These are phyloP conservation scores for Halichondria panicea DNA, from an alignment of 37 sponge, comb jelly and placozoan species.

Conservation along the genomic window DNA sequence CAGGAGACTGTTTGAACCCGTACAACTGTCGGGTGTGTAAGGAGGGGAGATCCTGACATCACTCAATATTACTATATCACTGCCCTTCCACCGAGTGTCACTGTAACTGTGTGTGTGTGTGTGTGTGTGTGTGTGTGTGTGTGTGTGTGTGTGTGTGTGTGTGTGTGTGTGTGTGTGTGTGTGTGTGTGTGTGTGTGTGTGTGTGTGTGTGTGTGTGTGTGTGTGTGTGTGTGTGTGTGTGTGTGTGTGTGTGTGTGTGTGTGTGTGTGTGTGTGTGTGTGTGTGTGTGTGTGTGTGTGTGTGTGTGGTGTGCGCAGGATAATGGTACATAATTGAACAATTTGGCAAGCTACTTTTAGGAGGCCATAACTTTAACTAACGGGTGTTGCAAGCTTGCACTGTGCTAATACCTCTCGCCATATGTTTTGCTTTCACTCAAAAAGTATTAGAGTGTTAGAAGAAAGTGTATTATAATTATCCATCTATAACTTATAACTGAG, in stretches of 20 bases:
- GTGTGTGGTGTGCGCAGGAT: neutral
- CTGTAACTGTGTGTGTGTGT: constrained; percentile 6
- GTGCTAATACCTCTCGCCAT: neutral
- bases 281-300: constrained; percentile 51
- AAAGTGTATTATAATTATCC: no score
- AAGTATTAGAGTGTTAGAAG: no score
- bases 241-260: constrained; percentile 43
- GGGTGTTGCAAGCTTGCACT: neutral
- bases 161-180: no score
- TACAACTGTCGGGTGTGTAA: constrained; percentile 33
- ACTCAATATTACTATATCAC: constrained; percentile 40
- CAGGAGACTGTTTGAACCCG: neutral
- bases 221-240: constrained; percentile 24
- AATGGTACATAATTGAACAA: neutral
- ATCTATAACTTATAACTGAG: no score
- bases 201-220: constrained; percentile 55
- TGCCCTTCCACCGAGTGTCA: constrained; percentile 39
- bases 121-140: neutral
- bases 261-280: constrained; percentile 55
- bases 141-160: no score
- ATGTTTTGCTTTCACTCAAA: no score
- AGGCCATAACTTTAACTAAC: neutral
- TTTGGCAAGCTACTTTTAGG: neutral
- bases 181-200: constrained; percentile 68
- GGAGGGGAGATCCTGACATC: constrained; percentile 60